Percentiles rank a stretch among this genome's conserved stretches.
Evolutionary conservation across 2,797 vertebrate genomes (phyloP).

Genomic region (Acipenser ruthenus): DNA sequence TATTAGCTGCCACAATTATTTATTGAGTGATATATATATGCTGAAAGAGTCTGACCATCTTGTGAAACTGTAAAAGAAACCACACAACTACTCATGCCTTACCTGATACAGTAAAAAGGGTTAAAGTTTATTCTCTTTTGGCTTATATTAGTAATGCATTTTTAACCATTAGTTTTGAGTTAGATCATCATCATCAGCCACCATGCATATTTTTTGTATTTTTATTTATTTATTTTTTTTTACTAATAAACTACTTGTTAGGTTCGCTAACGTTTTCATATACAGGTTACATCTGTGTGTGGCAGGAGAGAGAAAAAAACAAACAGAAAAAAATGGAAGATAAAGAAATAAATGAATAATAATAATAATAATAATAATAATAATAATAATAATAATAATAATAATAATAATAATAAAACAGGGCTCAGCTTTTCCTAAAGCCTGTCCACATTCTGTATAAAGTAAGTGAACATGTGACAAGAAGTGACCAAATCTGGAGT

Average conservation of each 20-base stretch:
- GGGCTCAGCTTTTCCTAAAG: too few relatives aligned
- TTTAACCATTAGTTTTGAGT: conserved; percentile 28
- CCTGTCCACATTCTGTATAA: too few relatives aligned
- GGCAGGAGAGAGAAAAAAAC: conserved; percentile 26
- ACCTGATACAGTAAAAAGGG: conserved; percentile 44
- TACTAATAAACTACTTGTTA: conserved; percentile 37
- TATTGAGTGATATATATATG: too few relatives aligned
- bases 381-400: neutral
- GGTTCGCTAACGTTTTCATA: conserved; percentile 35
- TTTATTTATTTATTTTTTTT: conserved; percentile 16
- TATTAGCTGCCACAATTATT: too few relatives aligned
- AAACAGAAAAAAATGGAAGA: conserved; percentile 11
- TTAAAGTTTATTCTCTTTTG: conserved; percentile 52
- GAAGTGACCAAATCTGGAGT: too few relatives aligned
- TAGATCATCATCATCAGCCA: conserved; percentile 35
- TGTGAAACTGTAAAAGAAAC: conserved; percentile 24
- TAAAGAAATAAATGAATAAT: neutral
- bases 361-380: too few relatives aligned
- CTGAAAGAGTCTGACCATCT: too few relatives aligned
- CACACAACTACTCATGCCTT: conserved; percentile 45
- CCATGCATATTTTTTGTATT: conserved; percentile 29
- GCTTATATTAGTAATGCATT: conserved; percentile 33
- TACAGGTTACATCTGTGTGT: conserved; percentile 29
- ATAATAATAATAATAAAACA: too few relatives aligned
- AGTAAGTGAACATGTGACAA: too few relatives aligned